Evolutionary conservation across 1,140 invertebrate genomes (phyloP).

Genomic region (Trichomalopsis sarcophagae): DNA sequence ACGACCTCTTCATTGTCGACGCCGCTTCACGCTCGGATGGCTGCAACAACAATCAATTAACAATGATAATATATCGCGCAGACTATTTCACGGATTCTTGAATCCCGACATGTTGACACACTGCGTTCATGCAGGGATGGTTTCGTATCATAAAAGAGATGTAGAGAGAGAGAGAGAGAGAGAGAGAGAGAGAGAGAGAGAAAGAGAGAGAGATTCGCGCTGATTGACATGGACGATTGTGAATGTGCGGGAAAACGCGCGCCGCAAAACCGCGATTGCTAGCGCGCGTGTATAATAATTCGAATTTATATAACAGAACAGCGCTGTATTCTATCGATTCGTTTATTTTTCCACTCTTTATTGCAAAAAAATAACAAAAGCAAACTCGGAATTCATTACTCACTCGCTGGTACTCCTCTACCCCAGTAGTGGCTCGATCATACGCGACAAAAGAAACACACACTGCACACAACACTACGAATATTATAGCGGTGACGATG

Average conservation of each 20-base stretch:
- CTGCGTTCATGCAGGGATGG: background rate
- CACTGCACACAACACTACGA: too few species aligned
- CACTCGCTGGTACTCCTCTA: too few species aligned
- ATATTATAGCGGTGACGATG: too few species aligned
- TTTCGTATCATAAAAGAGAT: background rate
- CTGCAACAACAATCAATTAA: slow-evolving; percentile 43
- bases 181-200: background rate
- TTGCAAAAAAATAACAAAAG: too few species aligned
- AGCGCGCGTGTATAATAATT: too few species aligned
- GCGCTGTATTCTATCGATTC: too few species aligned
- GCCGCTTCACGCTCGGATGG: background rate
- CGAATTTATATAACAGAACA: too few species aligned
- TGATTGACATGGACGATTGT: background rate
- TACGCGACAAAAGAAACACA: too few species aligned
- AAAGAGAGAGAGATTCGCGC: background rate
- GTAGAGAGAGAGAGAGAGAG: too few species aligned
- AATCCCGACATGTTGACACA: background rate
- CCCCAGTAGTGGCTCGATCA: too few species aligned
- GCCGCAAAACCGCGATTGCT: background rate
- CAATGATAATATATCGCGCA: background rate
- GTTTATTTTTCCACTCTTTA: too few species aligned
- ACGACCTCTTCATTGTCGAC: slow-evolving; percentile 61
- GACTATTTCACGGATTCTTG: slow-evolving; percentile 15
- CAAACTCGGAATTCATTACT: too few species aligned
- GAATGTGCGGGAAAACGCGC: background rate